Conservation (phyloP, 2,888 invertebrate species). For the Ochropleura leucogaster region DNA sequence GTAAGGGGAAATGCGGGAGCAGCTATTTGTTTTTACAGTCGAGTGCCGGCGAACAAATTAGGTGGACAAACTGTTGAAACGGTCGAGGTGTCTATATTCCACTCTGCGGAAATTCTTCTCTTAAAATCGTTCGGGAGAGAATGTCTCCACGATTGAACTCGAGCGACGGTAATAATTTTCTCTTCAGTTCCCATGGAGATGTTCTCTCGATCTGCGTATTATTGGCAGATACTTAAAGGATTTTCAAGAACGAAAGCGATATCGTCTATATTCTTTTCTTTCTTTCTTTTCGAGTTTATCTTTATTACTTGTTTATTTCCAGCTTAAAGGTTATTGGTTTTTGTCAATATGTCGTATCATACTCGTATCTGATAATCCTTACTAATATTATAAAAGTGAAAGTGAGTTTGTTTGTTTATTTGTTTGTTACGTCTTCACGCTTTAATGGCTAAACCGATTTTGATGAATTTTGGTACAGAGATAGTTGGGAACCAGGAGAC, state of each 20-base stretch:
- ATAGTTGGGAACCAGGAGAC: too few relatives aligned
- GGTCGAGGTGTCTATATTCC: conserved; percentile 89
- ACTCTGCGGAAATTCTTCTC: conserved; percentile 85
- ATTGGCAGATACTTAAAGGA: conserved; percentile 79
- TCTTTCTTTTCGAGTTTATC: conserved; percentile 51
- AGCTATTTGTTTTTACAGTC: conserved; percentile 90
- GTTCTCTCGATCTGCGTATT: conserved; percentile 81
- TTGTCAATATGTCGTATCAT: conserved; percentile 37
- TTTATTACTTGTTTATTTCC: conserved; percentile 52
- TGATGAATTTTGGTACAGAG: too few relatives aligned
- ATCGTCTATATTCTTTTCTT: conserved; percentile 69
- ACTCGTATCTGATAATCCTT: conserved; percentile 25
- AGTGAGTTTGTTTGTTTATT: too few relatives aligned
- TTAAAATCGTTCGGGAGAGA: conserved; percentile 81
- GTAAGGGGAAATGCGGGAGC: conserved; percentile 84
- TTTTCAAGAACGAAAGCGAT: conserved; percentile 76
- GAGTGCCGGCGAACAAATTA: conserved; percentile 90
- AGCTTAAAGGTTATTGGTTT: conserved; percentile 46
- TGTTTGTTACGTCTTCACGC: too few relatives aligned
- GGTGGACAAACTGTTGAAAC: conserved; percentile 90
- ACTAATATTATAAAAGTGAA: too few relatives aligned
- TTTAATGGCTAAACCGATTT: too few relatives aligned
- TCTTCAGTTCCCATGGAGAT: conserved; percentile 79
- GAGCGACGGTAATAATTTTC: conserved; percentile 86
- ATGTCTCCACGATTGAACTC: conserved; percentile 82